Evolutionary conservation across 2,113 vertebrate genomes (phyloP), one percentile per base, ranked within the genome.

Genomic region (Lanius ludovicianus): DNA sequence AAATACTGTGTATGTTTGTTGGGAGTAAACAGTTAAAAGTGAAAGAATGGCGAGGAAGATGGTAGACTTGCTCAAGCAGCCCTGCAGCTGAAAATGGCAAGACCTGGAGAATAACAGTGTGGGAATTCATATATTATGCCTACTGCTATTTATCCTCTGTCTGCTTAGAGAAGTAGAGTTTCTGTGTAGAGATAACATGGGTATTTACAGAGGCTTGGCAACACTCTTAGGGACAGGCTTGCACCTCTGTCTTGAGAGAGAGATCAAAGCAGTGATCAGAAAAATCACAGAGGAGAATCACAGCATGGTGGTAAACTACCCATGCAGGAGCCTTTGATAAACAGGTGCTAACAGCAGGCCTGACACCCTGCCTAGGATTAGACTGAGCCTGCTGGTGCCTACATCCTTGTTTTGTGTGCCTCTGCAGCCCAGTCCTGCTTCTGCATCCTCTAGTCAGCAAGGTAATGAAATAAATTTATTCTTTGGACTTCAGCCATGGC

Each of bases 221-320:
- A 7, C 24, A 49, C 13, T 57, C 31, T 47, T 41, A 17, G 0
- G 0, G 20, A 42, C 37, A 50, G 52, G 24, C 20, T 21, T 35
- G 31, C 35, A 13, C 52, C 50, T n/a, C 60, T 15, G 15, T 35
- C 31, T 42, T 50, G 37, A 16, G 13, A 67, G 16, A 57, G 31
- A 50, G 31, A 23, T 30, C 24, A 60, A 70, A 60, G 24, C 35
- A 70, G 35, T 35, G 31, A 44, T 50, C 30, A 57, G 42, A 67
- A 75, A 49, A 57, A 85, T 15, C 15, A 19, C 33, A 67, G 70
- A 49, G 23, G n/a, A 49, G 8, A 49, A 41, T 41, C 5, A 7
- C 20, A 57, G 37, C 19, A 10, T 17, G 24, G 15, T 57, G 25
- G 20, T 50, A 42, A 75, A 50, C 7, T 21, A 42, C 8, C 13